A percentile compares a stretch with the other conserved stretches of the same genome.
Conservation (phyloP, 2,797 vertebrate species). For the Chiroxiphia lanceolata region DNA sequence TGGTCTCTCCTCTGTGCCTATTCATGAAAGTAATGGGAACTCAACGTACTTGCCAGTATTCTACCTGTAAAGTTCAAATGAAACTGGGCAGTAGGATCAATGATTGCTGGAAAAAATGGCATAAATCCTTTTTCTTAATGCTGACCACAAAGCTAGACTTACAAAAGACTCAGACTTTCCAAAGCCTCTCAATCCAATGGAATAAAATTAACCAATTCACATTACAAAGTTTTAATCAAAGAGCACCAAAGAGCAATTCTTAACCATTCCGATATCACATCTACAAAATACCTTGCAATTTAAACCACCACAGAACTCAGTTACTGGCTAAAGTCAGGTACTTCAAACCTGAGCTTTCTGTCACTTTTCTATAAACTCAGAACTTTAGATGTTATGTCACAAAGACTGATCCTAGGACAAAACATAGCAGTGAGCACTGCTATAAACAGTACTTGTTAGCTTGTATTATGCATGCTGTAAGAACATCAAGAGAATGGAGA, state of each 20-base stretch:
- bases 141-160: background rate
- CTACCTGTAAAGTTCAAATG: background rate
- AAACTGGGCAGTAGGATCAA: background rate
- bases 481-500: background rate
- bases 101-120: background rate
- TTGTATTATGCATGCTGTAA: fast-evolving
- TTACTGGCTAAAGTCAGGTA: background rate
- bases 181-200: background rate
- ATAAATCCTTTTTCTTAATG: background rate
- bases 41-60: background rate
- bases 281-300: background rate
- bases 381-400: background rate
- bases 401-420: background rate
- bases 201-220: background rate
- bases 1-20: background rate
- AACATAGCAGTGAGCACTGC: background rate
- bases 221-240: background rate
- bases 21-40: background rate
- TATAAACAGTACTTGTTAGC: background rate
- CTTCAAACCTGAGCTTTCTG: background rate
- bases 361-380: background rate
- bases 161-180: background rate
- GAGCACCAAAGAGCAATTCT: background rate
- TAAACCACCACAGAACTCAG: background rate
- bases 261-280: background rate